phyloP scores from a whole-genome alignment of 2,888 invertebrate genomes.

The Ophion ventricosus region DNA sequence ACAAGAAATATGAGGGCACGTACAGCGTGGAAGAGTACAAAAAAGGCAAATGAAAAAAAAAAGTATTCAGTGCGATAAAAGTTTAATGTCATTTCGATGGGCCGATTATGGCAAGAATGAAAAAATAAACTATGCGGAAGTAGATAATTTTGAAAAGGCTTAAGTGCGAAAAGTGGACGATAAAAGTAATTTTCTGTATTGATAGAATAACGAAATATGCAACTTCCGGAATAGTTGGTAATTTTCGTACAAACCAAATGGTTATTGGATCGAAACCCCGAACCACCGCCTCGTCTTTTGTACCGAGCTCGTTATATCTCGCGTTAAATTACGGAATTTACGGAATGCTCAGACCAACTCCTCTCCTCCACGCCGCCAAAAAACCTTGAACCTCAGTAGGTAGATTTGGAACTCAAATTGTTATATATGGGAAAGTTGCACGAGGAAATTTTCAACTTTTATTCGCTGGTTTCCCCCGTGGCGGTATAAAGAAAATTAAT shows the following conservation, averaged over 20 bases:
- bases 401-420: background rate
- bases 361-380: background rate
- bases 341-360: background rate
- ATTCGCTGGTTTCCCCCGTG: background rate
- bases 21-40: background rate
- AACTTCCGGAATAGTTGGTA: background rate
- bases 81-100: background rate
- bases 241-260: background rate
- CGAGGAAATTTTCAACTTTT: background rate
- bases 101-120: background rate
- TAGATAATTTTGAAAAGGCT: background rate
- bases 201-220: background rate
- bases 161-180: background rate
- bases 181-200: background rate
- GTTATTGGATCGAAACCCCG: background rate
- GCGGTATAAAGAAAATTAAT: background rate
- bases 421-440: background rate
- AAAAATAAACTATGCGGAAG: background rate
- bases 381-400: background rate
- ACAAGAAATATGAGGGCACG: background rate
- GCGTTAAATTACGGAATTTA: background rate
- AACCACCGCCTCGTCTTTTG: background rate
- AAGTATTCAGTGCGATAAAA: background rate
- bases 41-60: background rate
- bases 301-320: background rate